These are phyloP conservation scores for Heterodera carotae DNA, from an alignment of 1,140 invertebrate genomes.

Conservation along the genomic window DNA sequence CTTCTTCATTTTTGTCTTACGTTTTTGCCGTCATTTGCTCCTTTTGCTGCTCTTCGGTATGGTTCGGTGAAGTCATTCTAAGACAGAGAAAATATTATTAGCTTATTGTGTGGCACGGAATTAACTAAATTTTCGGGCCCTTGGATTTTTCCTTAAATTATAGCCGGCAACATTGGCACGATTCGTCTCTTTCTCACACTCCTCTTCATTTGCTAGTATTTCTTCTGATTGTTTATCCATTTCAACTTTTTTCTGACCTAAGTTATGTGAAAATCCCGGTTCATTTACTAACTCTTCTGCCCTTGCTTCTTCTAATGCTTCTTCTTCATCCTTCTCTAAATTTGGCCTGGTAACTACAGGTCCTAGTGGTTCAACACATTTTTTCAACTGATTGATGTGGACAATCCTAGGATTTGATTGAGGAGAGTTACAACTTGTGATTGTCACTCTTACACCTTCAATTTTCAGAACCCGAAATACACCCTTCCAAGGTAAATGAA, in stretches of 20 bases:
- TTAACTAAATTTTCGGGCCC: background rate
- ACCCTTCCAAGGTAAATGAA: constrained; percentile 27
- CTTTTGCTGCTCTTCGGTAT: too few relatives aligned
- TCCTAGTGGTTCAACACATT: constrained; percentile 15
- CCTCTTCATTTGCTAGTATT: background rate
- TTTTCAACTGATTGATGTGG: constrained; percentile 35
- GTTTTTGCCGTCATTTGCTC: too few relatives aligned
- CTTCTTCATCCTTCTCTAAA: background rate
- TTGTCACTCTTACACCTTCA: constrained; percentile 12
- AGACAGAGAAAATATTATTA: background rate
- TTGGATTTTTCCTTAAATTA: constrained; percentile 13
- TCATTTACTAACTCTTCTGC: background rate
- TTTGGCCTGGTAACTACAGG: constrained; percentile 1
- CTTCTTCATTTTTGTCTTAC: too few relatives aligned
- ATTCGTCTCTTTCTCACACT: background rate
- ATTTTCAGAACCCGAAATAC: constrained; percentile 27
- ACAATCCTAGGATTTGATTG: constrained; percentile 18
- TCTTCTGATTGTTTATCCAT: background rate
- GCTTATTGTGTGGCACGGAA: too few relatives aligned
- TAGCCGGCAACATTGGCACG: background rate
- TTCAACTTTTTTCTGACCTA: background rate
- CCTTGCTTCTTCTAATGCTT: background rate
- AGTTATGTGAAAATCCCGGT: background rate
- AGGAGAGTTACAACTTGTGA: constrained; percentile 8
- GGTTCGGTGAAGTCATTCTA: too few relatives aligned